These are phyloP conservation scores for Myotis vivesi DNA, from an alignment of 2,797 vertebrate species.

Conservation along the genomic window DNA sequence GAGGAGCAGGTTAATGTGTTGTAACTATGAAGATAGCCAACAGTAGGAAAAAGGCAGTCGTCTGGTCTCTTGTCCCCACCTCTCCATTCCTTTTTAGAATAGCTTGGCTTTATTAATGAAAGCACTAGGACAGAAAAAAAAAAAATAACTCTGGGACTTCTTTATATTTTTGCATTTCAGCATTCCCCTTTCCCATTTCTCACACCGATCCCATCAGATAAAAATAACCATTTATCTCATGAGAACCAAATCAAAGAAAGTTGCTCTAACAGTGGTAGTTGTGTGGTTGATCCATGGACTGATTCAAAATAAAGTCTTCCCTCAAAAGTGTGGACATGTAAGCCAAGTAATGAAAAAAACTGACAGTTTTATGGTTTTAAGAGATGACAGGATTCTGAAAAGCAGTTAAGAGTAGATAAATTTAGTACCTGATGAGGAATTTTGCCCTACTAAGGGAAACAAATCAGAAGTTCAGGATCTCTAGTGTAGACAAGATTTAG, in stretches of 20 bases:
- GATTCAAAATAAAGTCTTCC: not conserved
- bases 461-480: not conserved
- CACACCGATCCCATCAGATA: not conserved
- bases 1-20: not conserved
- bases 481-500: not conserved
- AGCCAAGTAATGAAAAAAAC: not conserved
- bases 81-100: not conserved
- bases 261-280: not conserved
- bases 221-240: not conserved
- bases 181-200: not conserved
- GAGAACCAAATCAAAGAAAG: conserved; percentile 5
- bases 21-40: not conserved
- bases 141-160: not conserved
- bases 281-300: not conserved
- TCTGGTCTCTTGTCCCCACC: not conserved
- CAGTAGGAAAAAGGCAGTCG: not conserved
- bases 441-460: not conserved
- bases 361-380: not conserved
- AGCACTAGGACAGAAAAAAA: not conserved
- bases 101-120: not conserved
- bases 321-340: not conserved
- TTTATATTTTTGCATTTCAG: not conserved
- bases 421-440: not conserved
- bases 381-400: not conserved
- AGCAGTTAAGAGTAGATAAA: not conserved